Evolutionary conservation across 2,888 invertebrate genomes (phyloP), one percentile per base, ranked within the genome.

Genomic region (Subacronicta megacephala): DNA sequence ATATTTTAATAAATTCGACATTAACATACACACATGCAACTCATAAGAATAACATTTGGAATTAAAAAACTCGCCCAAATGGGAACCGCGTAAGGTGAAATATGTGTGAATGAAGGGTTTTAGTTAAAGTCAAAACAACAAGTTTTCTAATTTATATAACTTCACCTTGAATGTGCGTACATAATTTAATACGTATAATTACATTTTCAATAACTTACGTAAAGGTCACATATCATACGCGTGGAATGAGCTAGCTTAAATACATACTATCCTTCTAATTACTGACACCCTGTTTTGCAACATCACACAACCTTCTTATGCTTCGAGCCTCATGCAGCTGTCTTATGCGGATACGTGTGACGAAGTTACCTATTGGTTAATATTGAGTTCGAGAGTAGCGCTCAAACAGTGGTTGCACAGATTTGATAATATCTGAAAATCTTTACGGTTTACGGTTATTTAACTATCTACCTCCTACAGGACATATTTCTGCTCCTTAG

Each of bases 201-300:
- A n/a, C 33, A 20, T 18, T 47, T 13, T 47, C 12, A 23, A 17
- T 9, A 29, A 68, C 12, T 16, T 37, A 46, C 12, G 18, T 29
- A 20, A 15, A 46, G 45, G 38, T 43, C 47, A 26, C 45, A 44
- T 46, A 26, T 47, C 38, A 55, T 52, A 56, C 10, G 31, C 42
- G 55, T 73, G 70, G 73, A 70, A 72, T 72, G 70, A 56, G 51
- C 55, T 12, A 41, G 44, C 46, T 59, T 59, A 60, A 7, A 59
- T 41, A 15, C 50, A 59, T 41, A 15, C 50, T 62, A 72, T 36
- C 33, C 51, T 57, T 13, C 12, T 18, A 31, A 26, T n/a, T 29
- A 26, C 26, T 55, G 40, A 50, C 69, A 62, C 70, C 73, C 62
- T 70, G 73, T 67, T 44, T 56, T 40, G 12, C 23, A 7, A 37